Evolutionary conservation across 2,888 invertebrate genomes (phyloP).

Genomic region (Mimas tiliae): DNA sequence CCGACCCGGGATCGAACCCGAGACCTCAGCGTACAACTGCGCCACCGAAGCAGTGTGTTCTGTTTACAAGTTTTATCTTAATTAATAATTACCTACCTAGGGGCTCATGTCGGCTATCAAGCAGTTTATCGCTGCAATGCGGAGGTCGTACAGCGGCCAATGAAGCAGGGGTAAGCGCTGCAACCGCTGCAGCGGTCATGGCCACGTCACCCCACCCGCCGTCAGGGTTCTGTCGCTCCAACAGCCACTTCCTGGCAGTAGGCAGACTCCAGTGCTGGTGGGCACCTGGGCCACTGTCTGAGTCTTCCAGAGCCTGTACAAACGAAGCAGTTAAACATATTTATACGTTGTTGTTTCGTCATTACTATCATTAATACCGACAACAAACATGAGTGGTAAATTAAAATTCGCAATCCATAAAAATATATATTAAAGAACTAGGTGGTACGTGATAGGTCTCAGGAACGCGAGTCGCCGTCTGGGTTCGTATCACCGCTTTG

Average conservation of each 20-base stretch:
- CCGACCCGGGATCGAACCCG: too few species aligned
- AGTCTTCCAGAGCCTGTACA: slow-evolving; percentile 90
- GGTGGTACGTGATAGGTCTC: too few species aligned
- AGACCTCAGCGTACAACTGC: too few species aligned
- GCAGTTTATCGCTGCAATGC: slow-evolving; percentile 82
- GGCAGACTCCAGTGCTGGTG: slow-evolving; percentile 90
- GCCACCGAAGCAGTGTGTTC: too few species aligned
- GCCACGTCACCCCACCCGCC: slow-evolving; percentile 92
- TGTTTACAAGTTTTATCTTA: too few species aligned
- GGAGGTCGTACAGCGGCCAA: slow-evolving; percentile 87
- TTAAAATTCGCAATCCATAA: too few species aligned
- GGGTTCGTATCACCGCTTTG: too few species aligned
- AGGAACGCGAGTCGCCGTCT: too few species aligned
- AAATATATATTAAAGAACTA: too few species aligned
- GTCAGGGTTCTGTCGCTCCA: slow-evolving; percentile 89
- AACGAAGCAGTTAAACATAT: neutral
- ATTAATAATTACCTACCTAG: slow-evolving; percentile 68
- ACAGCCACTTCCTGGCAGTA: slow-evolving; percentile 90
- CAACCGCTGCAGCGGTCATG: slow-evolving; percentile 90
- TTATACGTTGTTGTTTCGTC: too few species aligned
- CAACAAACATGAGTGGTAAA: too few species aligned
- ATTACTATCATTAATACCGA: too few species aligned
- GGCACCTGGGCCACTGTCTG: slow-evolving; percentile 85
- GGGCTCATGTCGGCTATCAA: slow-evolving; percentile 76
- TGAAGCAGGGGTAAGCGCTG: slow-evolving; percentile 90